phyloP scores from a whole-genome alignment of 2,888 invertebrate species.

The Cataglyphis livida region DNA sequence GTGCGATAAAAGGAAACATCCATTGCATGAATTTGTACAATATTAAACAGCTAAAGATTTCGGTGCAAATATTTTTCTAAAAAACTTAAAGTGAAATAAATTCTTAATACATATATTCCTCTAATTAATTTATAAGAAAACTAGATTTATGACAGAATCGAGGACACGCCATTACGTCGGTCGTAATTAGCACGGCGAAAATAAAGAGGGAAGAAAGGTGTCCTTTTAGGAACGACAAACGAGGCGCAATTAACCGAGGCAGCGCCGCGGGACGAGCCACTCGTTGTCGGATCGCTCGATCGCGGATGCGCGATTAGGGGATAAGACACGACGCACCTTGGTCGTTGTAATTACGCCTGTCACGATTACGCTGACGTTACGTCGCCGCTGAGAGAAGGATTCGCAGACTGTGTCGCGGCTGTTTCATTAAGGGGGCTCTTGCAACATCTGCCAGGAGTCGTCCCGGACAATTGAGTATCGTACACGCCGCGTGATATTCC shows the following conservation, averaged over 20 bases:
- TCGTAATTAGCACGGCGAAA: slow-evolving; percentile 71
- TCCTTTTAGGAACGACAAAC: slow-evolving; percentile 71
- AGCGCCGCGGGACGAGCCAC: slow-evolving; percentile 65
- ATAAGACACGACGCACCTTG: slow-evolving; percentile 59
- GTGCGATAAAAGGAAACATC: not conserved
- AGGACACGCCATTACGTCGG: slow-evolving; percentile 51
- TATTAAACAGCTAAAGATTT: not conserved
- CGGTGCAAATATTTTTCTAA: not conserved
- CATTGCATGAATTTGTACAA: not conserved
- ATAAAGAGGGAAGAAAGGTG: slow-evolving; percentile 67
- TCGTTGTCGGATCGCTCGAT: slow-evolving; percentile 66
- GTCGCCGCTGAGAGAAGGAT: slow-evolving; percentile 52
- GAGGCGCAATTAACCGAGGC: slow-evolving; percentile 73
- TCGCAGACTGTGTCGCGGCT: slow-evolving; percentile 42
- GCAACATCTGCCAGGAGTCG: slow-evolving; percentile 38
- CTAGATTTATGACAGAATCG: not conserved
- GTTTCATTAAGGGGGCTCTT: slow-evolving; percentile 46
- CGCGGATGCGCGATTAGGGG: slow-evolving; percentile 69
- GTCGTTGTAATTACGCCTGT: slow-evolving; percentile 67
- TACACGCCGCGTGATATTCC: slow-evolving; percentile 13
- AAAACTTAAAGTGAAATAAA: not conserved
- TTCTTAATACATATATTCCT: not conserved
- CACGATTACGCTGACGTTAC: slow-evolving; percentile 57
- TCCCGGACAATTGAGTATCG: slow-evolving; percentile 22
- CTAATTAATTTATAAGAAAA: not conserved